These are phyloP conservation scores for Podabrus alpinus DNA, from an alignment of 2,888 invertebrate genomes.

Conservation along the genomic window DNA sequence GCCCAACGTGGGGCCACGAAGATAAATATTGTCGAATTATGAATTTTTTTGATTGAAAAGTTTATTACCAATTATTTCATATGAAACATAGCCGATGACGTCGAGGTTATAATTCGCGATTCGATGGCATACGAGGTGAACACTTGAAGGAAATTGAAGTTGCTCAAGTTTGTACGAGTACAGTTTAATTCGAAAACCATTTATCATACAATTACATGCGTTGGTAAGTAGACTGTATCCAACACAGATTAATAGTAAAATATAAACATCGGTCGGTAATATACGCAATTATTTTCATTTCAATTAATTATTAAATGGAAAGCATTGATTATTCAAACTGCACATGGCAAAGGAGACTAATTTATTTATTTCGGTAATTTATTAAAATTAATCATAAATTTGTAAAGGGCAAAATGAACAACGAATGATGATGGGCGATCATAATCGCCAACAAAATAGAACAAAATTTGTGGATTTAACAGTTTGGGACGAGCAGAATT, in stretches of 20 bases:
- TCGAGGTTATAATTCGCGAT: too few species aligned
- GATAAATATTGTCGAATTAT: too few species aligned
- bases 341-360: neutral
- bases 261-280: neutral
- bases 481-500: slow-evolving; percentile 15
- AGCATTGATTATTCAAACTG: neutral
- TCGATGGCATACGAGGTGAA: neutral
- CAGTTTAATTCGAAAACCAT: neutral
- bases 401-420: neutral
- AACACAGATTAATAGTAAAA: neutral
- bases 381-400: neutral
- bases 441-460: neutral
- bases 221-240: neutral
- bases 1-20: too few species aligned
- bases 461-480: slow-evolving; percentile 20
- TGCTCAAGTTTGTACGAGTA: neutral
- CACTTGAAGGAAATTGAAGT: neutral
- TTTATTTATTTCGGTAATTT: neutral
- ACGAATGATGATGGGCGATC: neutral
- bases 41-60: too few species aligned
- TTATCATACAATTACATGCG: neutral
- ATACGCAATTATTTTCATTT: neutral
- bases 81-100: too few species aligned
- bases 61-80: too few species aligned
- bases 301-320: neutral